Base-by-base conservation (phyloP, 2,113 vertebrate species). In the Colius striatus region DNA sequence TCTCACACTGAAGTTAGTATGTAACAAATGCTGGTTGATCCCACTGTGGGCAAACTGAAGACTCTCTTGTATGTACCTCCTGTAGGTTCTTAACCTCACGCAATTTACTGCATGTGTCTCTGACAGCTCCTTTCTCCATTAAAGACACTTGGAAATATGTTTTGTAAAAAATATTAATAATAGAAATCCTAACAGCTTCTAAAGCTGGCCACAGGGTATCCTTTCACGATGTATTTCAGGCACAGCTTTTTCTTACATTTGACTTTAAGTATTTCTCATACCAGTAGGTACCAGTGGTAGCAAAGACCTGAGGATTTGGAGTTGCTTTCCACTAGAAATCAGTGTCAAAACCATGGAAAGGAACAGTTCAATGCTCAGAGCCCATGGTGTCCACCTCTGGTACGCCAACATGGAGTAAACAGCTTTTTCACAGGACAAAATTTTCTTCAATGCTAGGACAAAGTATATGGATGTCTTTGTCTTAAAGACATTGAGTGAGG, bases 301-400 rank as follows among this genome's bases (percentile, higher is more conserved):
- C 6, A 62, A 15, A 71, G 29, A 26, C 22, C 15, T 12, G 41
- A 85, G 5, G 18, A 84, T 77, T 66, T 71, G 13, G 16, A 62
- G 5, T 8, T 48, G 12, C 21, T 74, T 87, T 91, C 45, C 22
- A 77, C 19, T 25, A 75, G 32, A 75, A 74, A 84, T 63, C 38
- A 51, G n/a, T n/a, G 16, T 29, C 10, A 45, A 5, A 61, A 7
- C 13, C 27, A 41, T 73, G 77, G 26, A 29, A 48, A 66, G 9
- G 6, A 9, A 50, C 16, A 81, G 29, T 55, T 84, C 36, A 34
- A 20, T 41, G 34, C 29, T 75, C 16, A 72, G 62, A 72, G 65
- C 4, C 13, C 2, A 12, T 4, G 4, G 1, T 36, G 9, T 41
- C 19, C 9, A 13, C 3, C 15, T 73, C n/a, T 1, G 2, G 4